Conservation (phyloP, 2,797 vertebrate species). For the Arnoldichthys spilopterus region DNA sequence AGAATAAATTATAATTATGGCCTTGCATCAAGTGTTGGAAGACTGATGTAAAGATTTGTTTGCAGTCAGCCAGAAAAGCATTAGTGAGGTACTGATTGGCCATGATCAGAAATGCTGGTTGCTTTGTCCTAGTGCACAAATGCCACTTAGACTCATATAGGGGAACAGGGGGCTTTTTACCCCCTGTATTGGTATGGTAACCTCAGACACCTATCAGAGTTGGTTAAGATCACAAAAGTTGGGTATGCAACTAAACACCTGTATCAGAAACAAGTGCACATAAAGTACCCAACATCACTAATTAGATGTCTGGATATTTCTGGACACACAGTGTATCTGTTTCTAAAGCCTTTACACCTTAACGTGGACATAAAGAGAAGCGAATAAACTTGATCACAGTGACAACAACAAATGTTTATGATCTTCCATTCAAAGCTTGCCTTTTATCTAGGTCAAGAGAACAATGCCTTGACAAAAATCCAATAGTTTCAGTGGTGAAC, state of each 20-base stretch:
- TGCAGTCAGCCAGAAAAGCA: not conserved
- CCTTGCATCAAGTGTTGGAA: not conserved
- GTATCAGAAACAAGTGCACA: too few species aligned
- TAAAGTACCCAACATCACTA: not conserved
- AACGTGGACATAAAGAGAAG: not conserved
- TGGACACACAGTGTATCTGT: not conserved
- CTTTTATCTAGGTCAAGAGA: not conserved
- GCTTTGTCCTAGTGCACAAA: too few species aligned
- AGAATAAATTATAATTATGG: too few species aligned
- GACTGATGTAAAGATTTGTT: not conserved
- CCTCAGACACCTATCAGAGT: too few species aligned
- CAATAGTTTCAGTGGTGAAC: constrained; percentile 2
- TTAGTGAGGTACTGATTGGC: too few species aligned
- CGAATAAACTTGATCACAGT: not conserved
- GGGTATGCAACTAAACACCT: too few species aligned
- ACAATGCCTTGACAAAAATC: not conserved
- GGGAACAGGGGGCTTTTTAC: too few species aligned
- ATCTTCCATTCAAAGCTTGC: not conserved
- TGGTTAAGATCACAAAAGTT: too few species aligned
- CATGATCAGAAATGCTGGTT: too few species aligned
- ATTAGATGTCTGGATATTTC: not conserved
- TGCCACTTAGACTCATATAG: too few species aligned
- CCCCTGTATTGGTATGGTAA: too few species aligned
- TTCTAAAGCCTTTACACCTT: not conserved
- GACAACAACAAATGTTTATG: not conserved